phyloP scores from a whole-genome alignment of 2,797 vertebrate genomes.

The Smutsia temminckii region DNA sequence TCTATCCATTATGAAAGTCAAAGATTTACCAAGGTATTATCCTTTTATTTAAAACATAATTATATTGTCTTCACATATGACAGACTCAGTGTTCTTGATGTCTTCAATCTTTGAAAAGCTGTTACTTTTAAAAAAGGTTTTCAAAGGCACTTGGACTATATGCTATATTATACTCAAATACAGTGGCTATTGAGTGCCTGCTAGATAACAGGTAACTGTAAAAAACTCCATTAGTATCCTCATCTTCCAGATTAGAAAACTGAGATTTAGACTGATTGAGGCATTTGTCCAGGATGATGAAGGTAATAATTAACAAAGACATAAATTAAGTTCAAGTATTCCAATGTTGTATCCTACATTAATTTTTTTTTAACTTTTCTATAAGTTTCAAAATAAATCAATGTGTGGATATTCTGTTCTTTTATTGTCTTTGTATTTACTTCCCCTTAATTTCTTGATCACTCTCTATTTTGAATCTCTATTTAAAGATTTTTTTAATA shows the following conservation, averaged over 20 bases:
- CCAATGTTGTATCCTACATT: not conserved
- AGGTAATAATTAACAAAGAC: slow-evolving; percentile 35
- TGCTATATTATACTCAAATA: not conserved
- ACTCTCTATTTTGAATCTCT: slow-evolving; percentile 7
- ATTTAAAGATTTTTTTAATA: slow-evolving; percentile 53
- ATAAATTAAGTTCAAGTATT: not conserved
- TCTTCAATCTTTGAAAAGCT: slow-evolving; percentile 25
- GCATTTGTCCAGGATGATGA: not conserved
- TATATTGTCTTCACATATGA: not conserved
- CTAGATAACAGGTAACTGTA: not conserved
- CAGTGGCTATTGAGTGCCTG: not conserved
- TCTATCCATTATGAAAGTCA: not conserved
- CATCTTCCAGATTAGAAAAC: slow-evolving; percentile 38
- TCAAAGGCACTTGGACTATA: not conserved
- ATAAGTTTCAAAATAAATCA: not conserved
- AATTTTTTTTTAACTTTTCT: not conserved
- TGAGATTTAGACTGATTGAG: not conserved
- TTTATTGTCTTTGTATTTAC: slow-evolving; percentile 3
- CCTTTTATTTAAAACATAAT: not conserved
- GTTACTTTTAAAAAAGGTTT: not conserved
- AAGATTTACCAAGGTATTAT: not conserved
- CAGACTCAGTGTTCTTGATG: not conserved
- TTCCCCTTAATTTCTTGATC: slow-evolving; percentile 36
- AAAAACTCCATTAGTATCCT: not conserved
- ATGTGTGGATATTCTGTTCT: not conserved